Base-by-base conservation (phyloP, 2,888 invertebrate species). In the Orthonychiurus folsomi region DNA sequence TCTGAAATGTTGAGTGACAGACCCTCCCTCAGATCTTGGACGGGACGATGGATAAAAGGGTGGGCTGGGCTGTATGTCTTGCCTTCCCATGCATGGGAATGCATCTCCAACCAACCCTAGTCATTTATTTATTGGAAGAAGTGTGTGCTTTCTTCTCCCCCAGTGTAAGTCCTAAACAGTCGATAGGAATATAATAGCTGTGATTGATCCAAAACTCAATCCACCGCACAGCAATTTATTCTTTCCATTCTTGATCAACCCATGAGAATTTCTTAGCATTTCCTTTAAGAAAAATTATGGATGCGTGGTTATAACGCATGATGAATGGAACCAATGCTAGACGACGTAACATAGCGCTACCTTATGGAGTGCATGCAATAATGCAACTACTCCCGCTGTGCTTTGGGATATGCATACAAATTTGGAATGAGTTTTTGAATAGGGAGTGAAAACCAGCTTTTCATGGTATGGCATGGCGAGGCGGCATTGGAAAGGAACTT, bases 1-100 rank as follows among this genome's bases (percentile, higher is more conserved):
- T 37, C 37, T 37, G 37, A 37, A 37, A 37, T 37, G 37, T 37
- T 37, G 37, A 37, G 37, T 37, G 37, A 37, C 37, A 37, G 37
- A 37, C 37, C 37, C 37, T 37, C 37, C 37, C 37, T 37, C 37
- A n/a, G n/a, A n/a, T n/a, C n/a, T n/a, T n/a, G n/a, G n/a, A n/a
- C n/a, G n/a, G n/a, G n/a, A n/a, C n/a, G n/a, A n/a, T n/a, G n/a
- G n/a, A n/a, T n/a, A n/a, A n/a, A n/a, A n/a, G n/a, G n/a, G n/a
- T n/a, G n/a, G n/a, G n/a, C n/a, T n/a, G n/a, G n/a, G n/a, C n/a
- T n/a, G n/a, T n/a, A n/a, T n/a, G n/a, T n/a, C n/a, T n/a, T n/a
- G n/a, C n/a, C n/a, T n/a, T n/a, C n/a, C n/a, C n/a, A n/a, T n/a
- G n/a, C n/a, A n/a, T n/a, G n/a, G n/a, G n/a, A n/a, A n/a, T n/a